Base-by-base conservation (phyloP, 2,113 vertebrate species). In the Ceyx margarethae region DNA sequence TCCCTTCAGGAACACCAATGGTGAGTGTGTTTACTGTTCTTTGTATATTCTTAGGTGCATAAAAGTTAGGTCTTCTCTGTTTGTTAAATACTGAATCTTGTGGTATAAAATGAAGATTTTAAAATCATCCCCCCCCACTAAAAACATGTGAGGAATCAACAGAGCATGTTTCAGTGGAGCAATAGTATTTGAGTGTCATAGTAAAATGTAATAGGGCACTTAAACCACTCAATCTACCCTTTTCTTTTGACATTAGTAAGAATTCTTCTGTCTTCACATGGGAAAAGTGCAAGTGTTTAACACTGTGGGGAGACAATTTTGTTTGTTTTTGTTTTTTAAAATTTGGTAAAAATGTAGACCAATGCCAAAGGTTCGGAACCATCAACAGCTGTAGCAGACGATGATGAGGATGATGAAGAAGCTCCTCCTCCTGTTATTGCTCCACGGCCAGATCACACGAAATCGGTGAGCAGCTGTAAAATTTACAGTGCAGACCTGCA, bases 391-490 rank as follows among this genome's bases (percentile, higher is more conserved):
- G 98, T 98, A 85, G 97, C 93, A 95, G 99, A 99, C 88, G 98
- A 99, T 66, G 99, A 99, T 6, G 99, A 99, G 4, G 98, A 98
- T 22, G 99, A 99, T 68, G 99, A 99, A 71, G 99, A 98, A 93
- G 76, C 97, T 67, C 98, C 98, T 46, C 99, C 99, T 80, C 99
- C 99, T 40, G 93, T 98, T 85, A 99, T 99, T 94, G 98, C 99
- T 35, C 99, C 99, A 6, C 96, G 99, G 50, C 99, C 99, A 20
- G 99, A 99, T 86, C 98, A 99, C 95, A 99, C 99, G n/a, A 99
- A 99, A 98, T 99, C 99, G 67, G 99, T 99, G 92, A 98, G 98
- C 33, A 37, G 43, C 60, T 88, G 21, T 50, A 28, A 50, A 75
- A 35, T 23, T 62, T 21, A 5, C 42, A 56, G 51, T 31, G 51